Conservation (phyloP, 2,888 invertebrate species). For the Argynnis bischoffii region DNA sequence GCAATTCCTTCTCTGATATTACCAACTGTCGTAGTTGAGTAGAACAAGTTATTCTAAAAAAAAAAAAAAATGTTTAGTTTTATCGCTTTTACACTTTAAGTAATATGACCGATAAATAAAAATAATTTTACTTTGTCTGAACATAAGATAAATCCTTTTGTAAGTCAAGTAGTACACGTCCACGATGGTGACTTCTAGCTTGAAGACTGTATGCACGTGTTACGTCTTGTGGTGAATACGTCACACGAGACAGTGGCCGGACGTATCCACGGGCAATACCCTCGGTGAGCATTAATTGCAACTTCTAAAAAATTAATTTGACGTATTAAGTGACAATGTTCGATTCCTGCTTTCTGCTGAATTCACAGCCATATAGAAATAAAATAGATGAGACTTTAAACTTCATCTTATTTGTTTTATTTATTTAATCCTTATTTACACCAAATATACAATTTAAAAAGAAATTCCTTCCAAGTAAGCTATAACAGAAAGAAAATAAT, state of each 20-base stretch:
- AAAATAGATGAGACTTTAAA: too few relatives aligned
- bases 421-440: too few relatives aligned
- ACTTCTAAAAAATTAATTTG: conserved; percentile 34
- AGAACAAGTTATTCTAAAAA: conserved; percentile 46
- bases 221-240: conserved; percentile 48
- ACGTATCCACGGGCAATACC: conserved; percentile 60
- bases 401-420: too few relatives aligned
- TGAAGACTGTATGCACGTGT: conserved; percentile 57
- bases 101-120: background rate
- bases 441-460: too few relatives aligned
- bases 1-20: conserved; percentile 48
- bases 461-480: too few relatives aligned
- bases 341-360: too few relatives aligned
- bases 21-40: conserved; percentile 48
- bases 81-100: background rate
- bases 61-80: background rate
- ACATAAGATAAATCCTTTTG: conserved; percentile 30
- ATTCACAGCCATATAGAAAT: too few relatives aligned
- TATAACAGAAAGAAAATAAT: too few relatives aligned
- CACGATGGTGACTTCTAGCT: conserved; percentile 54
- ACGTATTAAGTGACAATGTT: background rate
- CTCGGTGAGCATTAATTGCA: conserved; percentile 52
- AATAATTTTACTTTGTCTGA: conserved; percentile 41
- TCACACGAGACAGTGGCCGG: conserved; percentile 56
- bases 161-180: conserved; percentile 55